A percentile compares a stretch with the other conserved stretches of the same genome.
phyloP scores from a whole-genome alignment of 2,888 invertebrate species.

The Harmothoe impar region DNA sequence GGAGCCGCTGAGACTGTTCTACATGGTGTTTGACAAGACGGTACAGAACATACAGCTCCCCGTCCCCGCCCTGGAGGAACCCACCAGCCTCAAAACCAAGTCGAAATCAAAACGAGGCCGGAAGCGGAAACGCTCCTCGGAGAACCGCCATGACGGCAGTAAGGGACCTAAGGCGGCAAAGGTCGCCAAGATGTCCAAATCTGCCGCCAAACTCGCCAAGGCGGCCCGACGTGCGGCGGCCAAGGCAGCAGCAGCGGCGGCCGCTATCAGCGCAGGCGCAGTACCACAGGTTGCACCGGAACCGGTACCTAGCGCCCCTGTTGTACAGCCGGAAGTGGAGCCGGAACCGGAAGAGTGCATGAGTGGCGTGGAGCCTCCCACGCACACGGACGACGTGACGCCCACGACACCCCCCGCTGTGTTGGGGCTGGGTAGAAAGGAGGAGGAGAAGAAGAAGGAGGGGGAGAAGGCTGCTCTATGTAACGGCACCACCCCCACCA shows the following conservation, averaged over 20 bases:
- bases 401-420: background rate
- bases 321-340: slow-evolving; percentile 4
- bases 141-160: background rate
- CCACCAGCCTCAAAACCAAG: background rate
- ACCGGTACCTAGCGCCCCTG: background rate
- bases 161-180: background rate
- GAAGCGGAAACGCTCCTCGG: slow-evolving; percentile 55
- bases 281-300: background rate
- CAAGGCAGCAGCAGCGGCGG: slow-evolving; percentile 7
- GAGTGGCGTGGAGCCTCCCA: slow-evolving; percentile 17
- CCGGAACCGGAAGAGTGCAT: background rate
- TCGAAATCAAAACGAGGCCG: background rate
- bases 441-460: slow-evolving; percentile 14
- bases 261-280: background rate
- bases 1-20: slow-evolving; percentile 59
- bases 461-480: background rate
- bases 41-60: slow-evolving; percentile 58
- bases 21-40: slow-evolving; percentile 60
- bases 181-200: background rate
- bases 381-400: slow-evolving; percentile 29
- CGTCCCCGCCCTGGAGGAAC: background rate
- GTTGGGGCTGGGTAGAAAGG: background rate
- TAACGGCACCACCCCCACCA: no score
- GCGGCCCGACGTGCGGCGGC: background rate
- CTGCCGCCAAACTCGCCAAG: background rate